Percentiles rank a stretch among this genome's conserved stretches.
Evolutionary conservation across 2,113 vertebrate genomes (phyloP).

Genomic region (Ahaetulla prasina): DNA sequence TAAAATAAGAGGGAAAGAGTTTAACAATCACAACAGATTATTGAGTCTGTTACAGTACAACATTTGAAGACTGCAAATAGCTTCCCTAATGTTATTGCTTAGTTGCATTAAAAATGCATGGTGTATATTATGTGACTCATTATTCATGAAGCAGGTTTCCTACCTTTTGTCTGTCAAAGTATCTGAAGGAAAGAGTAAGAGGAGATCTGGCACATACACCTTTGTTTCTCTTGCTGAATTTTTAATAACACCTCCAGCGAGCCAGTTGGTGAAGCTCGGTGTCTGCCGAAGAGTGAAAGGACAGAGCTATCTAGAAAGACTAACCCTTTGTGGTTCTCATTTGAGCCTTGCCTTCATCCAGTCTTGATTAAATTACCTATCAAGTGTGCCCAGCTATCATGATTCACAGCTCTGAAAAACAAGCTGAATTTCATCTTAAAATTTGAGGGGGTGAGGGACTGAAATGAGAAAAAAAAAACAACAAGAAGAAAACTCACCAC

Average conservation of each 20-base stretch:
- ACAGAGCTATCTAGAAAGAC: constrained; percentile 69
- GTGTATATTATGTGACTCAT: constrained; percentile 76
- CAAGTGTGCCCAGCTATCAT: constrained; percentile 74
- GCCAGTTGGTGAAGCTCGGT: constrained; percentile 82
- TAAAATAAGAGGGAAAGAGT: background rate
- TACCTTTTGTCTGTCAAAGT: constrained; percentile 77
- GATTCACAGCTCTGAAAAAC: constrained; percentile 72
- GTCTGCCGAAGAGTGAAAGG: constrained; percentile 76
- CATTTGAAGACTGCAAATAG: constrained; percentile 76
- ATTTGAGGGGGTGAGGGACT: constrained; percentile 49
- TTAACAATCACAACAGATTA: constrained; percentile 69
- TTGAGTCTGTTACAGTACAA: constrained; percentile 54
- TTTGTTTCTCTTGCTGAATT: constrained; percentile 83
- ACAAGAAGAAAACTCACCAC: background rate
- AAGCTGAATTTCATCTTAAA: constrained; percentile 75
- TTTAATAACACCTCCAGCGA: constrained; percentile 81
- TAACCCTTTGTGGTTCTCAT: constrained; percentile 73
- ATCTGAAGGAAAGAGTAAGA: constrained; percentile 78
- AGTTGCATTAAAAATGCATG: constrained; percentile 78
- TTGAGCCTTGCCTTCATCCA: constrained; percentile 70
- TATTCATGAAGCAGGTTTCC: constrained; percentile 78
- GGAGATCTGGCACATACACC: constrained; percentile 70
- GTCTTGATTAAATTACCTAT: constrained; percentile 79
- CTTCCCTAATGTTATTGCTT: constrained; percentile 73
- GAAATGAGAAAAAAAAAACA: background rate